Evolutionary conservation across 37 sponge, comb jelly and placozoan genomes (phyloP), one percentile per base, ranked within the genome.

Genomic region (Aplysina aerophoba): DNA sequence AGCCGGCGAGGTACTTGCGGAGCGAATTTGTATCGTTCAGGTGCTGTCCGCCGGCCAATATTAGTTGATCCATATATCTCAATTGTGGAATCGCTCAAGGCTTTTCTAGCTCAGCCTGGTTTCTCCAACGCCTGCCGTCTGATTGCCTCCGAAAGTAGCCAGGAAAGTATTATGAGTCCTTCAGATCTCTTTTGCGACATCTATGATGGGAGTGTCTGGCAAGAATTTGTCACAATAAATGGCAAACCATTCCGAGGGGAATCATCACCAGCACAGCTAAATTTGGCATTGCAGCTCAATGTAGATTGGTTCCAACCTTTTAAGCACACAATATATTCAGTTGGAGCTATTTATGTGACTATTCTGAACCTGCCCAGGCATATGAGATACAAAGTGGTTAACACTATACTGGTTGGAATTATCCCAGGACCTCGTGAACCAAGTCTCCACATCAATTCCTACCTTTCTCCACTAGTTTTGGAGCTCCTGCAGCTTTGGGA

Each of bases 221-320:
- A 73, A 8, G 74, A 73, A 4, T 73, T 73, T 73, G 30, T 6
- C 5, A 25, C 74, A 73, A 34, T 33, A 34, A 14, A 37, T 17
- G 28, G 22, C 6, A 38, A 73, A 21, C 34, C 28, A 12, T 73
- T 24, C 4, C 50, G 3, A 11, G 6, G 8, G 6, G 8, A 44
- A 44, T 44, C 50, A 3, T 44, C 50, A 8, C 50, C 50, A 44
- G 50, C 3, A 3, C 8, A 8, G 3, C 50, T 44, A 44, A 73
- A 34, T 11, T 73, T 34, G 74, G 31, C 21, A 21, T 34, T 73
- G 36, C 22, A 34, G 4, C 53, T 81, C 17, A 81, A 81, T 81
- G 82, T 81, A 16, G 82, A 81, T 35, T 81, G 82, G 82, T 81
- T 81, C 57, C 60, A 58, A 15, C 82, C 82, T 34, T 81, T 59